Base-by-base conservation (phyloP, 1,140 invertebrate species). In the Bacillus rossius region DNA sequence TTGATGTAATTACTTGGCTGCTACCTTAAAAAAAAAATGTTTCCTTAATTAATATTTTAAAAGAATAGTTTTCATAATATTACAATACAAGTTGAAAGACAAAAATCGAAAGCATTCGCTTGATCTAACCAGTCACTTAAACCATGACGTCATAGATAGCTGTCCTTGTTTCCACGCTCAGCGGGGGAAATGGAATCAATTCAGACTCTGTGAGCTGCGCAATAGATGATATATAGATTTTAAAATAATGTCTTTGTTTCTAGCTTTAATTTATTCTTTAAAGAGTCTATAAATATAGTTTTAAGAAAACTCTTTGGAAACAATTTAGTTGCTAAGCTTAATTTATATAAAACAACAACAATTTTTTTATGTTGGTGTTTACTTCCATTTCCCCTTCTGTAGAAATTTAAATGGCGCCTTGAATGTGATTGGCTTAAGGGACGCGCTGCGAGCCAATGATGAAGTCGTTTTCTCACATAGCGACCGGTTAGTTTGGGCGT, bases 391-490 rank as follows among this genome's bases (percentile, higher is more conserved):
- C 45, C 40, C 47, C 22, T 47, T 37, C 29, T 43, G 40, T 25
- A 57, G 55, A 37, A 57, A 57, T 57, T 57, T 57, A 50, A 57
- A 57, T 40, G 55, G 42, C 55, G 25, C 42, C 26, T 51, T 57
- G 23, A 49, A 49, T 57, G 8, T 45, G 55, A 57, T 57, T 57
- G 55, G 55, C 37, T 50, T 16, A 49, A 49, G 22, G 14, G 42
- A 48, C 22, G 55, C 20, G 20, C 16, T 23, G 8, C 19, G 23
- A 48, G 16, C 55, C 55, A 57, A 57, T 57, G 22, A 57, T 26
- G 22, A 34, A 26, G 42, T 49, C 49, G 43, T 57, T 57, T 57
- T 45, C 47, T 40, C 45, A 48, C 55, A 57, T 49, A 22, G 43
- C 43, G 55, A 49, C 55, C 42, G 42, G 55, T 49, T 48, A 37